Percentiles rank a stretch among this genome's conserved stretches.
Conservation (phyloP, 2,113 vertebrate species). For the Neogobius melanostomus region DNA sequence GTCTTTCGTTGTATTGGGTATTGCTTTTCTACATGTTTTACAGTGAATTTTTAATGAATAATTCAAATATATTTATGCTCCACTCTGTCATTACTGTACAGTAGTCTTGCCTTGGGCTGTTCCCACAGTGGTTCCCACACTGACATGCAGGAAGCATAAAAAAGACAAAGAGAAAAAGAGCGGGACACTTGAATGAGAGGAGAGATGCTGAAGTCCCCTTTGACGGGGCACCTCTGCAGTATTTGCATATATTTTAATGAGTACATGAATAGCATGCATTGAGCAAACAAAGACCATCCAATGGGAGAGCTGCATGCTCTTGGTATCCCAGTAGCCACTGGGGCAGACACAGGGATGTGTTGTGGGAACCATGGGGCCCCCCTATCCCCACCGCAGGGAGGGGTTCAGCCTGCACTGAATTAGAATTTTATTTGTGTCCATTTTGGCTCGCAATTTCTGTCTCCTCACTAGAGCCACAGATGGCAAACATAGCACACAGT, state of each 20-base stretch:
- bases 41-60: no score
- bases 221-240: slow-evolving; percentile 52
- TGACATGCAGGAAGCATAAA: slow-evolving; percentile 31
- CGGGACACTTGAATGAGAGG: slow-evolving; percentile 52
- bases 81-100: neutral
- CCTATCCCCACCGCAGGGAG: slow-evolving; percentile 47
- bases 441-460: slow-evolving; percentile 69
- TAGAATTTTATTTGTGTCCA: slow-evolving; percentile 76
- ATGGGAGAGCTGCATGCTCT: slow-evolving; percentile 56
- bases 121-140: slow-evolving; percentile 53
- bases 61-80: neutral
- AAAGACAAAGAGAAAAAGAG: slow-evolving; percentile 56
- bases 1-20: no score
- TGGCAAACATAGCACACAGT: slow-evolving; percentile 66
- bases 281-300: slow-evolving; percentile 69
- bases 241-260: slow-evolving; percentile 83
- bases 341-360: slow-evolving; percentile 61
- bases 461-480: slow-evolving; percentile 69
- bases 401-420: slow-evolving; percentile 60
- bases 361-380: slow-evolving; percentile 78
- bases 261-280: slow-evolving; percentile 59
- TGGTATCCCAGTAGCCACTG: slow-evolving; percentile 62
- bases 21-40: no score
- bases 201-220: slow-evolving; percentile 45
- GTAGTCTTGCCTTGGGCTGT: slow-evolving; percentile 43